Base-by-base conservation (phyloP, 2,888 invertebrate species). In the Mesorhabditis sp. region DNA sequence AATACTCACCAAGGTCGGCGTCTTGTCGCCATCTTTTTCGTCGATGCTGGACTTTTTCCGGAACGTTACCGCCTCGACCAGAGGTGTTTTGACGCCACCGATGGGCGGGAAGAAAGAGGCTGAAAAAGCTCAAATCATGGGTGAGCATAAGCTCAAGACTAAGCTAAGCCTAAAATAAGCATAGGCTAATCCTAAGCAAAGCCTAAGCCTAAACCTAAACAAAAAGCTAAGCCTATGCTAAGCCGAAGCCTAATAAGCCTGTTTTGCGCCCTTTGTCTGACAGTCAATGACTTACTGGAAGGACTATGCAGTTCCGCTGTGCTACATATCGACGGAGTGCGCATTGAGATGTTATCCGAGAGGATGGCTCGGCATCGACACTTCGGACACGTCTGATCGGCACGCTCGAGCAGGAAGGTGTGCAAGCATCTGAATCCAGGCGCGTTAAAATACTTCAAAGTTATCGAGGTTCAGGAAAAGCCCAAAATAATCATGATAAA, bases 321-420 rank as follows among this genome's bases (percentile, higher is more conserved):
- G 13, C 76, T 76, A 41, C 78, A 79, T 41, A 80, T 80, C 15
- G 77, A 76, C 0, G 80, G 80, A 7, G 79, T 80, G 7, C 75
- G 66, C 63, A 75, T 68, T 45, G 78, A 81, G 28, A 83, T 74
- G 66, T 81, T 76, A 45, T 84, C 82, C 67, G 80, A 80, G 44
- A 83, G 72, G 43, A 83, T 77, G 3, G 83, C 83, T 50, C 78
- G 72, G 69, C 83, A 82, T 58, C 80, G 73, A 66, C 83, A 83
- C 66, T 83, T 83, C 7, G 83, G 83, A 72, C 83, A 83, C 4
- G 74, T 80, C 62, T 81, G 82, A 45, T 82, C 78, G 5, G 76
- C 73, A n/a, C 80, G 66, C 58, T 82, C 79, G 10, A 79, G 71
- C 5, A 83, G 70, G 64, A 80, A 83, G 42, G 79, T 78, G 69